These are phyloP conservation scores for Vombatus ursinus DNA, from an alignment of 2,113 vertebrate genomes.

Conservation along the genomic window DNA sequence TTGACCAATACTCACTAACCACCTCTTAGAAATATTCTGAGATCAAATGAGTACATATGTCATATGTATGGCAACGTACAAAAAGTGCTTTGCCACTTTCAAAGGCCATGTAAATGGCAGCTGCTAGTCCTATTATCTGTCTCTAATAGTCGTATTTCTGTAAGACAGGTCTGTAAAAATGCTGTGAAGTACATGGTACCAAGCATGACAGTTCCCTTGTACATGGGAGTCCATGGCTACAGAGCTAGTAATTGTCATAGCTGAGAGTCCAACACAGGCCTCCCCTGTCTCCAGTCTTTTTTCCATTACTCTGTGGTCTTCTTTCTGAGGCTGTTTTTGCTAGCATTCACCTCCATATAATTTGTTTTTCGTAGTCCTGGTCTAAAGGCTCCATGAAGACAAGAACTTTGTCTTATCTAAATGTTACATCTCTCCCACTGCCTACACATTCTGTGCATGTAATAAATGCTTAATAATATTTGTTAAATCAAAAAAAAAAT, in stretches of 20 bases:
- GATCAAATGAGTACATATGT: not conserved
- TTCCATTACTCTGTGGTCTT: not conserved
- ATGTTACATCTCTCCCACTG: not conserved
- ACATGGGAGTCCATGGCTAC: not conserved
- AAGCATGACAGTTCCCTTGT: not conserved
- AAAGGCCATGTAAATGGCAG: not conserved
- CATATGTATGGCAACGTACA: not conserved
- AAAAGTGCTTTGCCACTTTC: not conserved
- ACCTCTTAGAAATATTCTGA: not conserved
- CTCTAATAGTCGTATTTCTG: not conserved
- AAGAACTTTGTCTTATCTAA: not conserved
- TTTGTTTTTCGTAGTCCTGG: not conserved
- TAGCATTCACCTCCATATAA: not conserved
- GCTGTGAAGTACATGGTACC: not conserved
- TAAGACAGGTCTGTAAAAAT: not conserved
- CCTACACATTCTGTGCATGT: not conserved
- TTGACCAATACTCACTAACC: not conserved
- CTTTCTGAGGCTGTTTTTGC: not conserved
- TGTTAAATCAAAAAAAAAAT: not conserved
- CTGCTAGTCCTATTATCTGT: not conserved
- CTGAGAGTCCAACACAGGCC: not conserved
- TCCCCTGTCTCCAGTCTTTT: not conserved
- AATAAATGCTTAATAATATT: not conserved
- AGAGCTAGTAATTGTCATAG: not conserved
- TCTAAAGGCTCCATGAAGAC: not conserved